Percentiles rank a stretch among this genome's conserved stretches.
Evolutionary conservation across 2,888 invertebrate species (phyloP).

Genomic region (Hemicrepidius hirtus): DNA sequence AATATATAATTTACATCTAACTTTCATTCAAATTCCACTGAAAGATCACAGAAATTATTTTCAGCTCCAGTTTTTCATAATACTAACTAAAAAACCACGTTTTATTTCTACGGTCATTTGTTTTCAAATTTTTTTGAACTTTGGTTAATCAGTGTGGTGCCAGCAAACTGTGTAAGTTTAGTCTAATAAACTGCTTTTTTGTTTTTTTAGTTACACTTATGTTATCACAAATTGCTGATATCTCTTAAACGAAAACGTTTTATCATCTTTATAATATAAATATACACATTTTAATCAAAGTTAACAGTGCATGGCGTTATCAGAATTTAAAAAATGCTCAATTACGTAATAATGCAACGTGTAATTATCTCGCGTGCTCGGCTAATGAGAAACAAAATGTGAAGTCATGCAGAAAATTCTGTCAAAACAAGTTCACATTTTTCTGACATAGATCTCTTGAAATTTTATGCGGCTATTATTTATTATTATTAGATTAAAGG

Average conservation of each 20-base stretch:
- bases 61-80: too few species aligned
- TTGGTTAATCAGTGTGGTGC: not conserved
- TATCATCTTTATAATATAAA: conserved; percentile 1
- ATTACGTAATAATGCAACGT: conserved; percentile 18
- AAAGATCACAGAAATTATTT: too few species aligned
- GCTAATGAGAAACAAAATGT: conserved; percentile 10
- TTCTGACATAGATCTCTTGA: not conserved
- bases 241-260: not conserved
- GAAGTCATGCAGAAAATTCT: conserved; percentile 28
- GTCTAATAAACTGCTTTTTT: conserved; percentile 4
- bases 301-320: conserved; percentile 8
- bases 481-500: conserved; percentile 39
- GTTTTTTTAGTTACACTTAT: conserved; percentile 3
- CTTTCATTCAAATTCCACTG: too few species aligned
- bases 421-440: conserved; percentile 26
- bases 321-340: not conserved
- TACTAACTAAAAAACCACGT: too few species aligned
- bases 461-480: conserved; percentile 23
- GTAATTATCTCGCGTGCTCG: conserved; percentile 20
- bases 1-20: too few species aligned
- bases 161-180: not conserved
- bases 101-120: too few species aligned
- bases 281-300: not conserved
- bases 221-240: not conserved
- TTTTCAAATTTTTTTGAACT: too few species aligned